Evolutionary conservation across 2,888 invertebrate species (phyloP).

Genomic region (Chrysina gloriosa): DNA sequence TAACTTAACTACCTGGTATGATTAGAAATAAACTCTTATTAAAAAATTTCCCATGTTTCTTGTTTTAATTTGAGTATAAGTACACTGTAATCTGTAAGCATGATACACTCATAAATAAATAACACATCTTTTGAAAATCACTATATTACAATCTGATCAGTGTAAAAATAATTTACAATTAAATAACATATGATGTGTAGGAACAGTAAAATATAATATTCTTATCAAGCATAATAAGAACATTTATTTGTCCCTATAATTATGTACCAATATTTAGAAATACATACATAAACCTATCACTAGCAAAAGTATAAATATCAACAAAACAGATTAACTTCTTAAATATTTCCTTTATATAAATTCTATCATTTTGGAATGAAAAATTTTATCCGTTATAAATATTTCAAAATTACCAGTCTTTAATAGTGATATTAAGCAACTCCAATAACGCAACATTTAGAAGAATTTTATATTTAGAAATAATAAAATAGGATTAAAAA

Average conservation of each 20-base stretch:
- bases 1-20: too few species aligned
- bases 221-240: background rate
- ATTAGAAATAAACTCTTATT: too few species aligned
- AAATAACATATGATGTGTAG: background rate
- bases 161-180: conserved; percentile 1
- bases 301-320: background rate
- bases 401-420: conserved; percentile 20
- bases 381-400: background rate
- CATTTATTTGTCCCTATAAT: background rate
- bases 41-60: too few species aligned
- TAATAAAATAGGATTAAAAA: conserved; percentile 28
- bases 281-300: too few species aligned
- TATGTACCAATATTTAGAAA: background rate
- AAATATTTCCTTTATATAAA: background rate
- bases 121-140: background rate
- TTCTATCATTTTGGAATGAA: background rate
- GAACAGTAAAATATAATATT: background rate
- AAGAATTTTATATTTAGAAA: conserved; percentile 31
- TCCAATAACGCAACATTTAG: conserved; percentile 8
- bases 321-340: background rate
- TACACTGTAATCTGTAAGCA: too few species aligned
- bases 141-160: background rate
- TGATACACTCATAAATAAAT: background rate
- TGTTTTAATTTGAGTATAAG: too few species aligned
- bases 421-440: background rate